A percentile compares a stretch with the other conserved stretches of the same genome.
Evolutionary conservation across 1,140 invertebrate species (phyloP).

Genomic region (Phymastichus coffea): DNA sequence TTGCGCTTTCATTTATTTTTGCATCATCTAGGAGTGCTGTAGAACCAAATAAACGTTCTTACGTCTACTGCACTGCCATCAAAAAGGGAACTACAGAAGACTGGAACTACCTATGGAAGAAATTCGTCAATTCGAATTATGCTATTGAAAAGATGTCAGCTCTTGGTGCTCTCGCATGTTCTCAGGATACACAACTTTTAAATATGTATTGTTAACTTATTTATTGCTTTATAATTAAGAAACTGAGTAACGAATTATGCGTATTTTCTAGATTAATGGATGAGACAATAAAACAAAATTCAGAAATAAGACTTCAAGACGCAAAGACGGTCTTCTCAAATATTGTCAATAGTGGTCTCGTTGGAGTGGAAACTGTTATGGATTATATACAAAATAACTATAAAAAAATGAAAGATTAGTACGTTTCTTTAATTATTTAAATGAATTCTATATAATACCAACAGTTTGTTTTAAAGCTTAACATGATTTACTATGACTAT

Average conservation of each 20-base stretch:
- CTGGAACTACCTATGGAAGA: conserved; percentile 33
- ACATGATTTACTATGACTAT: too few relatives aligned
- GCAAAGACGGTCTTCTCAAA: conserved; percentile 40
- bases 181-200: conserved; percentile 42
- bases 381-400: conserved; percentile 54
- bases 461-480: too few relatives aligned
- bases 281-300: conserved; percentile 34
- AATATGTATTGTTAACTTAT: too few relatives aligned
- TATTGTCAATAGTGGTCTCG: conserved; percentile 51
- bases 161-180: conserved; percentile 62
- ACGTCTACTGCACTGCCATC: conserved; percentile 53
- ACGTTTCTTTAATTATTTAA: conserved; percentile 36
- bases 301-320: conserved; percentile 39
- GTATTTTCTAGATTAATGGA: conserved; percentile 33
- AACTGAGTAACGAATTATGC: too few relatives aligned
- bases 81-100: conserved; percentile 2
- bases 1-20: too few relatives aligned
- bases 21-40: too few relatives aligned
- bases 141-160: conserved; percentile 60
- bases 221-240: too few relatives aligned
- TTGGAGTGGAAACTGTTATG: conserved; percentile 51
- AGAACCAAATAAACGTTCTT: conserved; percentile 55
- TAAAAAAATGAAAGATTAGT: conserved; percentile 50
- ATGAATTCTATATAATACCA: too few relatives aligned
- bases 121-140: conserved; percentile 40